A percentile compares a stretch with the other conserved stretches of the same genome.
These are phyloP conservation scores for Pseudochirops corinnae DNA, from an alignment of 2,797 vertebrate genomes.

Conservation along the genomic window DNA sequence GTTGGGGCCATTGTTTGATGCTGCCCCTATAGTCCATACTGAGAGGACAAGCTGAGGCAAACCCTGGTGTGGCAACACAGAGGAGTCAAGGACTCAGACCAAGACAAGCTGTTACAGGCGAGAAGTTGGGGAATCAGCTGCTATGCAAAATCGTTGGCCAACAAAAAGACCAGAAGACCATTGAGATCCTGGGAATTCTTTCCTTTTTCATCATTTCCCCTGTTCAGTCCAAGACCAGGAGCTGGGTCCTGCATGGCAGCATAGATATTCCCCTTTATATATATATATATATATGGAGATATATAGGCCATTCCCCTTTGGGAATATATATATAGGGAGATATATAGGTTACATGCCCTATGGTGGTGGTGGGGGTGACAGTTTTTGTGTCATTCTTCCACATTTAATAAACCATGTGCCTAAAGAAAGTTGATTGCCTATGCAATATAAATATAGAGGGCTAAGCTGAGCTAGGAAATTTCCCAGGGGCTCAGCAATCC, in stretches of 20 bases:
- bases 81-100: not conserved
- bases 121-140: not conserved
- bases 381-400: not conserved
- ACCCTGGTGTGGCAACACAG: not conserved
- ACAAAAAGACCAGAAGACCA: not conserved
- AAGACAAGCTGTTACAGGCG: not conserved
- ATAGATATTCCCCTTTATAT: not conserved
- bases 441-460: not conserved
- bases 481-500: not conserved
- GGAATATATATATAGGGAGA: not conserved
- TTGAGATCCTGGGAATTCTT: not conserved
- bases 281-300: not conserved
- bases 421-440: conserved; percentile 2
- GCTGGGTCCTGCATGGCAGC: not conserved
- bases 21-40: not conserved
- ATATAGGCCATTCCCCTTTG: not conserved
- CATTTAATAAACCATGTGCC: not conserved
- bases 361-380: not conserved
- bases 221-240: not conserved
- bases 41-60: not conserved
- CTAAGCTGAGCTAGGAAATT: conserved; percentile 1
- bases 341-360: not conserved
- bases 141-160: not conserved
- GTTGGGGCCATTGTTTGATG: not conserved
- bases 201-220: not conserved